Evolutionary conservation across 2,797 vertebrate species (phyloP), one percentile per base, ranked within the genome.

Genomic region (Nyctibius grandis): DNA sequence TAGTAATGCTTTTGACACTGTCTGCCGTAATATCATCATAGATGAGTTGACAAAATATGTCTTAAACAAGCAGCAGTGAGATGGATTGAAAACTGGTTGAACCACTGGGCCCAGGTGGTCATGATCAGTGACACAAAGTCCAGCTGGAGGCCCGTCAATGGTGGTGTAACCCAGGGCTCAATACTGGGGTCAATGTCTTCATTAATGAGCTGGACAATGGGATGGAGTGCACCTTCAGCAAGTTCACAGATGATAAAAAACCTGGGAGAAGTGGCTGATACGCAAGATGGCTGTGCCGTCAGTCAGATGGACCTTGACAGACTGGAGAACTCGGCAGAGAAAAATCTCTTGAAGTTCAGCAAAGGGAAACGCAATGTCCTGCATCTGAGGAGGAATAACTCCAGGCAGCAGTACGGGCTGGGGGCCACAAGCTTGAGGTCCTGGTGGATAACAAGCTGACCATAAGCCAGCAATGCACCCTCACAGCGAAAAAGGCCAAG

Each of bases 281-380:
- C 0, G 22, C 36, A 12, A 18, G 44, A 7, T 22, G 15, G 22
- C 50, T 70, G 12, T 40, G n/a, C 20, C 0, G 0, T 50, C 17
- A 4, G 34, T 60, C 50, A 31, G 50, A 15, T 56, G 31, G 38
- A 75, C 51, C 11, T 65, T 1, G 0, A 1, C 38, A 42, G 9
- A 31, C 56, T 63, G 44, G 25, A 59, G 48, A 74, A 36, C 16
- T n/a, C 34, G 11, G 4, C 23, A 44, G 23, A 50, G 11, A 31
- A 29, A 40, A 60, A 45, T 73, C 18, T 69, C 38, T 5, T 11
- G 7, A 16, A 51, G 33, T 57, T 64, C 31, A 48, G 9, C 9
- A 19, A 60, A 31, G 53, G 23, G 25, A 88, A 73, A 16, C 48
- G 12, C 36, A 15, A 0, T 51, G 36, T n/a, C 21, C 19, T 77